Percentiles rank a stretch among this genome's conserved stretches.
Conservation (phyloP, 1,140 invertebrate genomes). For the Bursaphelenchus mucronatus region DNA sequence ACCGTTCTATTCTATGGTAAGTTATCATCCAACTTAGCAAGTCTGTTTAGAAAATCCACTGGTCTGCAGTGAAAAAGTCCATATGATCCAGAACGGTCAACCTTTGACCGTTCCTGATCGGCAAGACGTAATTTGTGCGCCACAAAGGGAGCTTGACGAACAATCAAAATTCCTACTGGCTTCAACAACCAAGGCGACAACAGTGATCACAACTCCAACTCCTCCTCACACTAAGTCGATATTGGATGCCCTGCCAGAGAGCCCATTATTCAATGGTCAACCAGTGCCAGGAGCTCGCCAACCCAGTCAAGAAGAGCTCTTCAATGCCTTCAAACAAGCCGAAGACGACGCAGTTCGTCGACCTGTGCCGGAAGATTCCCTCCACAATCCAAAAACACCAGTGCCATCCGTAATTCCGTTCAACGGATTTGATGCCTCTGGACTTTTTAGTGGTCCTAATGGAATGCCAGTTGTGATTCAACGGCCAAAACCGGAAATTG, state of each 20-base stretch:
- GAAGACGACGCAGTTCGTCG: not conserved
- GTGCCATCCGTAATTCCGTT: too few species aligned
- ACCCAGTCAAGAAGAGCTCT: slow-evolving; percentile 7
- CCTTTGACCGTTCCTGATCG: slow-evolving; percentile 53
- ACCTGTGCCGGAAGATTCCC: too few species aligned
- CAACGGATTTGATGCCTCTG: too few species aligned
- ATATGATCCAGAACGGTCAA: slow-evolving; percentile 57
- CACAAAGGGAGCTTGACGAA: slow-evolving; percentile 9
- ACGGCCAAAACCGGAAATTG: too few species aligned
- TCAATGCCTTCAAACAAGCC: slow-evolving; percentile 16
- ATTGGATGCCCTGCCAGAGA: not conserved
- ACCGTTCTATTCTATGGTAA: slow-evolving; percentile 57
- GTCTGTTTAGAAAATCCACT: slow-evolving; percentile 54
- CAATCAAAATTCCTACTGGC: not conserved
- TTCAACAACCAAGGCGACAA: not conserved
- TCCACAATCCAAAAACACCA: too few species aligned
- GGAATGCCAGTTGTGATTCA: too few species aligned
- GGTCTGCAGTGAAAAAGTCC: slow-evolving; percentile 55
- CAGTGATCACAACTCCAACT: not conserved
- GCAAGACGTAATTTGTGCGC: slow-evolving; percentile 49
- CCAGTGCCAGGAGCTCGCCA: not conserved
- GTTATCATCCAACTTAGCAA: slow-evolving; percentile 6
- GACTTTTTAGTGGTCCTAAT: too few species aligned
- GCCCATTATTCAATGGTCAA: not conserved
- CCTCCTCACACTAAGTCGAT: too few species aligned